phyloP scores from a whole-genome alignment of 2,113 vertebrate species.

The Polypterus bichir region DNA sequence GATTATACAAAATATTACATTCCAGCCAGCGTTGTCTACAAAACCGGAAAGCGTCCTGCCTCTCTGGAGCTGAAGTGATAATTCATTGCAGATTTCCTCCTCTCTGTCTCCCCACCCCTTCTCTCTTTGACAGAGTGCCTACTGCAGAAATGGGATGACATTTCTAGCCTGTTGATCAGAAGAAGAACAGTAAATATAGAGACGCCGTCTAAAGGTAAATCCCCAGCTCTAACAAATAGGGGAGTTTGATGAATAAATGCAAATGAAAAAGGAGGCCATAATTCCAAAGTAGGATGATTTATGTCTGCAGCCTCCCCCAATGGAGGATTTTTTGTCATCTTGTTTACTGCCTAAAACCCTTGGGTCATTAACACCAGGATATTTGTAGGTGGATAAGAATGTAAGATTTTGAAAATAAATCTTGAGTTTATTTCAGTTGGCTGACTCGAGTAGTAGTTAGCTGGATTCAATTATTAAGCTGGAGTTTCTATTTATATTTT shows the following conservation, averaged over 20 bases:
- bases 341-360: slow-evolving; percentile 51
- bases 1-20: slow-evolving; percentile 26
- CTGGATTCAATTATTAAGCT: not conserved
- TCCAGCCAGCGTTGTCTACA: slow-evolving; percentile 28
- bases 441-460: slow-evolving; percentile 1
- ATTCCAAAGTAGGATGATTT: slow-evolving; percentile 36
- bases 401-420: slow-evolving; percentile 37
- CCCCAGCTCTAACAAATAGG: slow-evolving; percentile 17
- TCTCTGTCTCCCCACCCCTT: slow-evolving; percentile 2
- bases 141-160: slow-evolving; percentile 73
- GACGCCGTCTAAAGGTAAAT: slow-evolving; percentile 39
- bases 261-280: slow-evolving; percentile 15
- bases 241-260: no score
- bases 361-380: slow-evolving; percentile 66
- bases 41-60: slow-evolving; percentile 27
- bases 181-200: slow-evolving; percentile 30
- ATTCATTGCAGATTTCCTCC: slow-evolving; percentile 27
- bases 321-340: slow-evolving; percentile 32
- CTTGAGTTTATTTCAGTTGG: slow-evolving; percentile 33
- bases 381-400: slow-evolving; percentile 61
- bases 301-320: slow-evolving; percentile 20
- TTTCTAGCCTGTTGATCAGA: slow-evolving; percentile 79
- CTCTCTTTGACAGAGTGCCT: slow-evolving; percentile 43
- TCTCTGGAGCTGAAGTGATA: slow-evolving; percentile 27
- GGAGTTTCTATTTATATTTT: no score